Evolutionary conservation across 2,888 invertebrate genomes (phyloP).

Genomic region (Didymodactylos carnosus): DNA sequence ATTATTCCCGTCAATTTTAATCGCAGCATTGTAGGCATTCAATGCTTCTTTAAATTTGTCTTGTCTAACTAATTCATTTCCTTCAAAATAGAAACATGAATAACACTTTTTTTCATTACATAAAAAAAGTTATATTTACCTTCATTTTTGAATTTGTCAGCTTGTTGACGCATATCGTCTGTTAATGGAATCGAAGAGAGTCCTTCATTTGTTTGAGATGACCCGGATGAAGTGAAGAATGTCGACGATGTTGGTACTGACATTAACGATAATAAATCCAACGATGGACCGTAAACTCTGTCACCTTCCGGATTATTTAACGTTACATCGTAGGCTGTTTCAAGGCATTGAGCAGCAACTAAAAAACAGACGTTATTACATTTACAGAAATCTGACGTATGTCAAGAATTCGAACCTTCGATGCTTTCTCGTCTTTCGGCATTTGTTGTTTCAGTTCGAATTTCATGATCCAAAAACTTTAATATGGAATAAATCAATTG

Average conservation of each 20-base stretch:
- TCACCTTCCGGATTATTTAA: conserved; percentile 2
- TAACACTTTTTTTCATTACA: no score
- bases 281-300: not conserved
- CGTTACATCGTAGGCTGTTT: conserved; percentile 10
- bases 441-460: not conserved
- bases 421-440: conserved; percentile 10
- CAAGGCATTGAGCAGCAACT: conserved; percentile 13
- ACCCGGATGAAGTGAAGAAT: not conserved
- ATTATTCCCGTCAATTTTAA: conserved; percentile 63
- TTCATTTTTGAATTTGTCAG: conserved; percentile 10
- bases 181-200: not conserved
- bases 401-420: no score
- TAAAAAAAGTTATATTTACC: no score
- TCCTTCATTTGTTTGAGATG: no score
- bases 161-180: conserved; percentile 4
- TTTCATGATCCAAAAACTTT: conserved; percentile 6
- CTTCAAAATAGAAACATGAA: no score
- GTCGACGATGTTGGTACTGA: not conserved
- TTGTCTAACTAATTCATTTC: conserved; percentile 55
- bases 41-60: conserved; percentile 56
- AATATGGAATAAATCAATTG: conserved; percentile 7
- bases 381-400: no score
- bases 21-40: conserved; percentile 64
- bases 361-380: not conserved
- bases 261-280: conserved; percentile 3